Evolutionary conservation across 2,888 invertebrate species (phyloP), one percentile per base, ranked within the genome.

Genomic region (Xanthia togata): DNA sequence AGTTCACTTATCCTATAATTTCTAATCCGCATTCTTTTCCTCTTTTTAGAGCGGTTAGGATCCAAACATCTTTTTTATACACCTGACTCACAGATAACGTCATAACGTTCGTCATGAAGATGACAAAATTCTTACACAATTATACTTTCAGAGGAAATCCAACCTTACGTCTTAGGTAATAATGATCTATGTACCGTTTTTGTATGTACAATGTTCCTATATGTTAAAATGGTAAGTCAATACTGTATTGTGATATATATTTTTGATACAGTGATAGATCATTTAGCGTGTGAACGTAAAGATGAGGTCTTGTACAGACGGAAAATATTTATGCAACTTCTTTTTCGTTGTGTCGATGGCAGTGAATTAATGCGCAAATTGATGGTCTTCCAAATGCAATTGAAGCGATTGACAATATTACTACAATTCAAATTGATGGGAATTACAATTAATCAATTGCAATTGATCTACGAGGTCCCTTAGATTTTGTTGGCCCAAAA

Each of bases 11-110:
- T 77, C 82, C 47, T 65, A 81, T 72, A 79, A 76, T 74, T 73
- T 67, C 38, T 73, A 63, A 75, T 63, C 47, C 65, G 64, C 76
- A 83, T 79, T 85, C 68, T 79, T 77, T 64, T 50, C 38, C 26
- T 81, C 70, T 82, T 81, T 82, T 76, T 69, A 82, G 71, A 80
- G 68, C 74, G 55, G 38, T 69, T 67, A 72, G 70, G 63, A 73
- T 65, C 17, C 35, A 84, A 83, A 70, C 57, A 81, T 79, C 65
- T 83, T 85, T 87, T 88, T 85, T 76, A 62, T 79, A 76, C 83
- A 87, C 86, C 89, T 92, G 92, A 92, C 81, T 92, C 92, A 92
- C 81, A 84, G 88, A 90, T 91, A 91, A 87, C 90, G 91, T 91
- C 90, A 92, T 86, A 47, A 59, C 6, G 3, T 62, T 57, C 82